A percentile compares a stretch with the other conserved stretches of the same genome.
These are phyloP conservation scores for Paralichthys olivaceus DNA, from an alignment of 2,113 vertebrate species.

Conservation along the genomic window DNA sequence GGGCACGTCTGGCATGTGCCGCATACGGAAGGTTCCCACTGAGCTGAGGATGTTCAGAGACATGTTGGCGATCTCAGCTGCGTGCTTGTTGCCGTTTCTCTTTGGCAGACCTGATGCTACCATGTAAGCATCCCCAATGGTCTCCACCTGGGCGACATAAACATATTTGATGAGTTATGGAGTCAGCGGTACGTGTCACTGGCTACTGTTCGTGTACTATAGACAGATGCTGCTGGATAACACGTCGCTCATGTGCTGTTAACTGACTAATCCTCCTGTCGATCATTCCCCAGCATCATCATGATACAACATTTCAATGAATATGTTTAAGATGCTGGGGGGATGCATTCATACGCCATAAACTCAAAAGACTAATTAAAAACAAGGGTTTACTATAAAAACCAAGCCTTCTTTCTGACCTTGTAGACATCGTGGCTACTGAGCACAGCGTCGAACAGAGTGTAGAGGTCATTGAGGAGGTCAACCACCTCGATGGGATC, in stretches of 20 bases:
- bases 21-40: slow-evolving; percentile 90
- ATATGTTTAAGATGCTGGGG: no score
- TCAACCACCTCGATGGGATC: slow-evolving; percentile 94
- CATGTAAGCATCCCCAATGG: slow-evolving; percentile 94
- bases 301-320: no score
- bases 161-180: not conserved
- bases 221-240: no score
- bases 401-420: slow-evolving; percentile 71
- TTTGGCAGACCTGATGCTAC: slow-evolving; percentile 93
- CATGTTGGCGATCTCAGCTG: slow-evolving; percentile 94
- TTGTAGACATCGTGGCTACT: slow-evolving; percentile 94
- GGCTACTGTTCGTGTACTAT: no score
- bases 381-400: not conserved
- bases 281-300: no score
- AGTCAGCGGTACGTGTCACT: no score
- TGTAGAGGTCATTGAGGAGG: slow-evolving; percentile 94
- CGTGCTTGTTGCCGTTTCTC: slow-evolving; percentile 91
- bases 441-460: slow-evolving; percentile 91
- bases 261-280: no score
- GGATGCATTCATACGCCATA: not conserved
- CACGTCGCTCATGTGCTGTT: no score
- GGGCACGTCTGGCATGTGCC: slow-evolving; percentile 91
- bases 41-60: slow-evolving; percentile 94
- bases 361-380: not conserved
- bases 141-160: slow-evolving; percentile 87